A percentile compares a stretch with the other conserved stretches of the same genome.
These are phyloP conservation scores for Catocala nupta DNA, from an alignment of 2,888 invertebrate species.

Conservation along the genomic window DNA sequence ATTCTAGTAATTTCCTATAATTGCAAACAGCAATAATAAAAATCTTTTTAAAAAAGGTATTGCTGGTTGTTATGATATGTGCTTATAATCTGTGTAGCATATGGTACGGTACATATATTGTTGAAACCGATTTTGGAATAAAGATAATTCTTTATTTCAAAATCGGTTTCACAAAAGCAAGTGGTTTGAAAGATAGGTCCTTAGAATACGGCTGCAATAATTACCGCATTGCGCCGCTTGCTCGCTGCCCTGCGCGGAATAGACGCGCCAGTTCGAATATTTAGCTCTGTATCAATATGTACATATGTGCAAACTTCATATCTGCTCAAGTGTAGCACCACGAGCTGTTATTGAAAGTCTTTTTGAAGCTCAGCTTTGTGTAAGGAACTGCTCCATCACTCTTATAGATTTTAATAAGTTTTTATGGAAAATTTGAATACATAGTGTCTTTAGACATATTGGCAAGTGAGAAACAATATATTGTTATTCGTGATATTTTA, in stretches of 20 bases:
- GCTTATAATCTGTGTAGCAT: no score
- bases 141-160: no score
- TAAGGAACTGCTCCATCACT: not conserved
- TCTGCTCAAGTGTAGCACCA: constrained; percentile 33
- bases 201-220: constrained; percentile 58
- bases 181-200: constrained; percentile 12
- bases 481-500: no score
- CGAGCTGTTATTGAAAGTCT: constrained; percentile 29
- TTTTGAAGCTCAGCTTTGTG: constrained; percentile 20
- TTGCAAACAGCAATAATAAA: no score
- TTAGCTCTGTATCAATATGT: constrained; percentile 20
- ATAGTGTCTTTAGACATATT: no score
- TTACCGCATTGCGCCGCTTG: constrained; percentile 68
- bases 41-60: no score
- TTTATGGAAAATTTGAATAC: not conserved
- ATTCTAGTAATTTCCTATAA: no score
- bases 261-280: constrained; percentile 32
- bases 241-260: constrained; percentile 47
- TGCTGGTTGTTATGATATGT: no score
- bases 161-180: not conserved
- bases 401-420: not conserved
- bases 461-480: no score
- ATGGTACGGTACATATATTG: no score
- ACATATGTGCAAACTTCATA: constrained; percentile 36
- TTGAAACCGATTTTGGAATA: no score